These are phyloP conservation scores for Sphaerodactylus townsendi DNA, from an alignment of 2,113 vertebrate species.

Conservation along the genomic window DNA sequence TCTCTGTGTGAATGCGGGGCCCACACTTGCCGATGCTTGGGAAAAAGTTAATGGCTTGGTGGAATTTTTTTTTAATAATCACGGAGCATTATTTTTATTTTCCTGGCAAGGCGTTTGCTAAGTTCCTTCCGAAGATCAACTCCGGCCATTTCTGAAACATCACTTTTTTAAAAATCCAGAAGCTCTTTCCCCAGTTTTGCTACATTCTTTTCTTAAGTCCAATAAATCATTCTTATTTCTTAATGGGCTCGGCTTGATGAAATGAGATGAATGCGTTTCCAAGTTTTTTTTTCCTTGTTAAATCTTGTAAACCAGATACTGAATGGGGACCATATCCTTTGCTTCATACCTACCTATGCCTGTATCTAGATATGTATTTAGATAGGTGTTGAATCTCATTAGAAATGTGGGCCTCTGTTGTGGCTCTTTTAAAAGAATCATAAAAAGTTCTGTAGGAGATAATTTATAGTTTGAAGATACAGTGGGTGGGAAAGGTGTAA, in stretches of 20 bases:
- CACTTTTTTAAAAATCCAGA: conserved; percentile 22
- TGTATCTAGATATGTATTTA: background rate
- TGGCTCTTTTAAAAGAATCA: conserved; percentile 59
- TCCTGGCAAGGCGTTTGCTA: conserved; percentile 47
- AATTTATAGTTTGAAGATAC: conserved; percentile 52
- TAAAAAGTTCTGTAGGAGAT: conserved; percentile 30
- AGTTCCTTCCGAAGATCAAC: conserved; percentile 55
- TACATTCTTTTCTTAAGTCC: conserved; percentile 52
- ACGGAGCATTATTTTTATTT: conserved; percentile 15
- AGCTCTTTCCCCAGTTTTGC: conserved; percentile 45
- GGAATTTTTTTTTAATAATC: conserved; percentile 48
- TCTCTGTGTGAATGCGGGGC: background rate
- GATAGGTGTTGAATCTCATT: conserved; percentile 36
- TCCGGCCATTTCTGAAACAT: conserved; percentile 50
- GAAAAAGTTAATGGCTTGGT: conserved; percentile 45
- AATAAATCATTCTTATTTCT: conserved; percentile 69
- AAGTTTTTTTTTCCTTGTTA: too few relatives aligned
- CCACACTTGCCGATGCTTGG: conserved; percentile 48
- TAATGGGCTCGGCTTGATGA: conserved; percentile 58
- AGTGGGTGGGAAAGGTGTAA: conserved; percentile 58
- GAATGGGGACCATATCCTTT: conserved; percentile 45
- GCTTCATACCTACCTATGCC: background rate
- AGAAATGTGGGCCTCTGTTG: conserved; percentile 44
- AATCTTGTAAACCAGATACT: conserved; percentile 46
- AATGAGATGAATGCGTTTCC: conserved; percentile 63